Base-by-base conservation (phyloP, 2,113 vertebrate species). In the Indicator indicator region DNA sequence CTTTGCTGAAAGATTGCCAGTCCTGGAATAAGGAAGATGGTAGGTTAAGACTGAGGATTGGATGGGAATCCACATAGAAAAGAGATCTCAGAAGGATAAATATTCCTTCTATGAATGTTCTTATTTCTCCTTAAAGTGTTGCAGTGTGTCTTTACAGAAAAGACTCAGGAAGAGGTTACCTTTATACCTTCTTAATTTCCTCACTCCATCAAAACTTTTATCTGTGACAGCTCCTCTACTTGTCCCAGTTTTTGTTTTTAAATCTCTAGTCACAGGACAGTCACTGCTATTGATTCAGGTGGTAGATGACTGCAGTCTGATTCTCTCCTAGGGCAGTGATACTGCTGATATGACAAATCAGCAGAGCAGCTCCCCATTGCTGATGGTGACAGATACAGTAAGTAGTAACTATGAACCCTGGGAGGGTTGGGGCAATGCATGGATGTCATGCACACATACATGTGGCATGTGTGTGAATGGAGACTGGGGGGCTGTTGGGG, bases 1-100 rank as follows among this genome's bases (percentile, higher is more conserved):
- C 92, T 86, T 93, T 81, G 76, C 3, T 96, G 95, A 95, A 95
- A 94, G 90, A 90, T 3, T 95, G 94, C 94, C 96, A 96, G 92
- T 56, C 48, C 28, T 88, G 58, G 65, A 93, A 94, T 54, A 92
- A 87, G 63, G 70, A 90, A 96, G 59, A 95, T 40, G 73, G 80
- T 87, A 96, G 94, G 48, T 76, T 96, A 89, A 93, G 89, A 86
- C 24, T 6, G 17, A 89, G 46, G 44, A 86, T 17, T 86, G 83
- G 77, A 75, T 90, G 89, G 74, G 90, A 97, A 94, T 95, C 86
- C 50, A 89, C 50, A 23, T 1, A 86, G 30, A 89, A 74, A 72
- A 73, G n/a, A 79, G 77, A 78, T 92, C 86, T 92, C 94, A 96
- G 92, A 80, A 68, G 36, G 50, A 82, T n/a, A 92, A 89, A 71